Base-by-base conservation (phyloP, 2,797 vertebrate species). In the Dicrostonyx torquatus region DNA sequence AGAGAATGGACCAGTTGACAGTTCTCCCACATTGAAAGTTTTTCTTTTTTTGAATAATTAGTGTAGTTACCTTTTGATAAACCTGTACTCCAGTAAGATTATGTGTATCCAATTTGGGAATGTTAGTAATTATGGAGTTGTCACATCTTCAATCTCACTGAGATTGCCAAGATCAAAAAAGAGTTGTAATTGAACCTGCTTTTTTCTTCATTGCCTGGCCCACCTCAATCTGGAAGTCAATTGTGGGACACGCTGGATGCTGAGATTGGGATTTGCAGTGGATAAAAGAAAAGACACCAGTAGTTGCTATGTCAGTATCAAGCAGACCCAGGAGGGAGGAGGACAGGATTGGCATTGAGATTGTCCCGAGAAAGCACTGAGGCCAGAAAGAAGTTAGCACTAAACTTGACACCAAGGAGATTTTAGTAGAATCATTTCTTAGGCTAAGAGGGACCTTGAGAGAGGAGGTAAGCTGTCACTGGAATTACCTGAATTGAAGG, bases 331-430 rank as follows among this genome's bases (percentile, higher is more conserved):
- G 26, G 26, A 53, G 2, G 29, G 45, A 73, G 18, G 37, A 17
- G 14, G 5, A 7, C 75, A 11, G 10, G 12, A 6, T 53, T 75
- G 31, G 20, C 68, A 60, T 20, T 62, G 64, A 79, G 5, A 12
- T 72, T 50, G 29, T 20, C 45, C 37, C 15, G 0, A 48, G n/a
- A 2, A 2, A 34, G 14, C 40, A 1, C 1, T 10, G 40, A 53
- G 11, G 24, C 70, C 22, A 50, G 50, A 70, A 79, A 31, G 4
- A 53, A 75, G 29, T 70, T 83, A 79, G 18, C 75, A 50, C 8
- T 77, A 29, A 78, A 50, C 58, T 26, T 53, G 55, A 43, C 13
- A 6, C n/a, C 9, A 64, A 64, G 29, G 72, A 40, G 58, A 58
- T 31, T n/a, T 78, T 79, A 62, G 8, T 62, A 48, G 31, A 72